A percentile compares a stretch with the other conserved stretches of the same genome.
phyloP scores from a whole-genome alignment of 1,140 invertebrate species.

The Choristoneura fumiferana region DNA sequence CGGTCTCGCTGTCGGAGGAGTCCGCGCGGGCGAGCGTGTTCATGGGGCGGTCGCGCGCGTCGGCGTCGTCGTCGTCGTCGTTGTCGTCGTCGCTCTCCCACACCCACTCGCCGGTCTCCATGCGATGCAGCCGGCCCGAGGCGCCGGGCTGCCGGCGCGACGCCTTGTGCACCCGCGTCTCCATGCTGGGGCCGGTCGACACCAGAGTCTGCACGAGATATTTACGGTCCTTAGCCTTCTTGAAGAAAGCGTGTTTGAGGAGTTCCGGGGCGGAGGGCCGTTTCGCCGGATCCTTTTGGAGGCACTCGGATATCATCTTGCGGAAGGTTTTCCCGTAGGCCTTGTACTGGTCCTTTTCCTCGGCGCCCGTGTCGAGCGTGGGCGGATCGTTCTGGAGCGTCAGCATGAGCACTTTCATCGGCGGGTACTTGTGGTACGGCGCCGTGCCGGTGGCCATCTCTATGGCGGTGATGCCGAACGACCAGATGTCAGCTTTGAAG shows the following conservation, averaged over 20 bases:
- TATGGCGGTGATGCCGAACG: constrained; percentile 99
- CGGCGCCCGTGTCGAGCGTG: constrained; percentile 90
- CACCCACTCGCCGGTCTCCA: constrained; percentile 98
- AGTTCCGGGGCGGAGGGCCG: constrained; percentile 98
- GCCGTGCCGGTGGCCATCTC: constrained; percentile 99
- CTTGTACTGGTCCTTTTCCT: constrained; percentile 99
- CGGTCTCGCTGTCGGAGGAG: constrained; percentile 79
- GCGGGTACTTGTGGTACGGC: constrained; percentile 99
- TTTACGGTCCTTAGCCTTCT: constrained; percentile 98
- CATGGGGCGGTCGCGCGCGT: constrained; percentile 75
- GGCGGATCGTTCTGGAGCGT: constrained; percentile 99
- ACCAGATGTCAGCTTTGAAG: constrained; percentile 99
- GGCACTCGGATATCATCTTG: constrained; percentile 97
- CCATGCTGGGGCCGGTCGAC: constrained; percentile 90
- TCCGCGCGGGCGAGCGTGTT: constrained; percentile 79
- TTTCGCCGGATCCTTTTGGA: constrained; percentile 97
- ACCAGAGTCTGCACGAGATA: constrained; percentile 95
- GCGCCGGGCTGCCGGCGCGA: constrained; percentile 92
- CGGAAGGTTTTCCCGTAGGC: constrained; percentile 98
- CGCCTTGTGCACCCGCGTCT: constrained; percentile 93
- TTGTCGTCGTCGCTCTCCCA: constrained; percentile 92
- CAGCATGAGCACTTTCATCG: constrained; percentile 99
- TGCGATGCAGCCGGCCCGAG: constrained; percentile 94
- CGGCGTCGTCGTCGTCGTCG: constrained; percentile 67
- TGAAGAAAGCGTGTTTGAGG: constrained; percentile 99